phyloP scores from a whole-genome alignment of 2,113 vertebrate genomes.

The Grantiella picta region DNA sequence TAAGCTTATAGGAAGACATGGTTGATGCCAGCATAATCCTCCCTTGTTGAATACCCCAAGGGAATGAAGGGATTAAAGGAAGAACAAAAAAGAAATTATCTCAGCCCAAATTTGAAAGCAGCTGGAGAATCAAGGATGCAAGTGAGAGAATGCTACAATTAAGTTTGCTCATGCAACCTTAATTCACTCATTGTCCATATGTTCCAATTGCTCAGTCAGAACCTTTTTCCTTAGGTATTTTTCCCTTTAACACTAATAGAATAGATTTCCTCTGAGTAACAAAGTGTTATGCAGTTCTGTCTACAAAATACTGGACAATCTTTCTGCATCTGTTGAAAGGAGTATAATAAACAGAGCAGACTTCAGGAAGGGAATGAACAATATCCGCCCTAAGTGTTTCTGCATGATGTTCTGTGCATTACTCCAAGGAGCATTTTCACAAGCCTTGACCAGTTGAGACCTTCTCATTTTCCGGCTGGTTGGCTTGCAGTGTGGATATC shows the following conservation, averaged over 20 bases:
- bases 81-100: neutral
- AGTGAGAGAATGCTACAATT: neutral
- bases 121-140: neutral
- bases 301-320: neutral
- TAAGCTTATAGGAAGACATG: neutral
- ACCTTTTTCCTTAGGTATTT: neutral
- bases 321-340: neutral
- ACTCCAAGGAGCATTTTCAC: neutral
- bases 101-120: neutral
- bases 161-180: neutral
- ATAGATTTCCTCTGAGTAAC: neutral
- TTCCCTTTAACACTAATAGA: neutral
- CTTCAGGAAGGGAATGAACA: neutral
- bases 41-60: neutral
- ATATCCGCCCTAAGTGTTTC: neutral
- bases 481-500: neutral
- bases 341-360: neutral
- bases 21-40: neutral
- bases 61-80: neutral
- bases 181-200: neutral
- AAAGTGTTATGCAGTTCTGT: neutral
- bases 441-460: neutral
- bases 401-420: neutral
- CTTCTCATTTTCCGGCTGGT: neutral
- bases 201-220: neutral